Evolutionary conservation across 2,113 vertebrate genomes (phyloP).

Genomic region (Lasiurus borealis): DNA sequence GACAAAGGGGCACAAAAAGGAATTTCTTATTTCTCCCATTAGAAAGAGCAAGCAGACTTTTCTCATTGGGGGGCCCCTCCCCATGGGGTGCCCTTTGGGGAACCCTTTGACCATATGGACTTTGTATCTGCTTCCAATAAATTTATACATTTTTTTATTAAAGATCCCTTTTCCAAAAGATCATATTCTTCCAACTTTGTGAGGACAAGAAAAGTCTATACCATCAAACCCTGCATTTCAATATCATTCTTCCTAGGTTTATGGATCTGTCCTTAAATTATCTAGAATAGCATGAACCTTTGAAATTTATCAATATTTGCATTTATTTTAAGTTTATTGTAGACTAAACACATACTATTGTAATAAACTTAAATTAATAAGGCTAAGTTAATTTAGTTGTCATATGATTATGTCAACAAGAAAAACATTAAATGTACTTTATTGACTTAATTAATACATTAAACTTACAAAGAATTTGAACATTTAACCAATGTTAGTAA

Average conservation of each 20-base stretch:
- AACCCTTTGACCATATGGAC: no score
- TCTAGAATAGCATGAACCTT: constrained; percentile 44
- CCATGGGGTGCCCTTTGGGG: no score
- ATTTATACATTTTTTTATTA: no score
- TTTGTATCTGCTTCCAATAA: no score
- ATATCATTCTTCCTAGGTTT: background rate
- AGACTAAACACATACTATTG: constrained; percentile 73
- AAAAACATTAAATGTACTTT: constrained; percentile 77
- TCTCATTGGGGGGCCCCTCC: no score
- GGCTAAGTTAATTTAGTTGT: constrained; percentile 78
- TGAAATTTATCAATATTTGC: constrained; percentile 77
- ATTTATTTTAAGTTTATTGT: constrained; percentile 82
- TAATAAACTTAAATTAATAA: constrained; percentile 80
- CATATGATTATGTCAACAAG: constrained; percentile 79
- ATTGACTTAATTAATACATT: constrained; percentile 75
- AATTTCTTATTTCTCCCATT: no score
- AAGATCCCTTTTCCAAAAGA: no score
- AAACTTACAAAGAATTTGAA: constrained; percentile 79
- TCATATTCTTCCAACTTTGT: no score
- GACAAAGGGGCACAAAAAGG: no score
- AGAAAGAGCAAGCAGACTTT: no score
- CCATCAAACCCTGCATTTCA: no score
- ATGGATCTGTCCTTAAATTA: constrained; percentile 30
- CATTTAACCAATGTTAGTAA: constrained; percentile 80
- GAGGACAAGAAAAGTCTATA: no score